Percentiles rank a stretch among this genome's conserved stretches.
phyloP scores from a whole-genome alignment of 2,113 vertebrate genomes.

The Poeciliopsis retropinna region DNA sequence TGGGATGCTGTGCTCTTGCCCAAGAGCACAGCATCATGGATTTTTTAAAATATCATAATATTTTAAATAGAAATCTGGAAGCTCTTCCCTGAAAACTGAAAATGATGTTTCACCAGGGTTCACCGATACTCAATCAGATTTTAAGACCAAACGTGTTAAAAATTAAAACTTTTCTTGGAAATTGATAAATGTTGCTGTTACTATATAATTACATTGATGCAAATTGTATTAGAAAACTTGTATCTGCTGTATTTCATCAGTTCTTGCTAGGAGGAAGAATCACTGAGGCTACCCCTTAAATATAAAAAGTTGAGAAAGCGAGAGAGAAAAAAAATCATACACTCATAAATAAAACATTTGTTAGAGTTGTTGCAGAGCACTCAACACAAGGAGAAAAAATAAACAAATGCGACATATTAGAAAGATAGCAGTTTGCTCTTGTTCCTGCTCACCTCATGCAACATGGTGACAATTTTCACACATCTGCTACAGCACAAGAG shows the following conservation, averaged over 20 bases:
- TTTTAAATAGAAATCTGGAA: too few species aligned
- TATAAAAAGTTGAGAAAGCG: conserved; percentile 29
- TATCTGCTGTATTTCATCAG: conserved; percentile 1
- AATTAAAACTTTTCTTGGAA: too few species aligned
- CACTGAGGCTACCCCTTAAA: conserved; percentile 15
- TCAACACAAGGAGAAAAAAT: conserved; percentile 35
- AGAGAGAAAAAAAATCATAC: conserved; percentile 28
- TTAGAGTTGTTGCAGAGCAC: conserved; percentile 59
- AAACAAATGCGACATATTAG: conserved; percentile 55
- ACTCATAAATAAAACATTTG: conserved; percentile 65
- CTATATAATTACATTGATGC: neutral
- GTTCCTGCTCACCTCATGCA: conserved; percentile 37
- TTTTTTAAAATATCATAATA: too few species aligned
- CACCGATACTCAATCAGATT: too few species aligned
- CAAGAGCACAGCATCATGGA: too few species aligned
- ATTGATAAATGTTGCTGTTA: too few species aligned
- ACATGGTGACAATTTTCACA: conserved; percentile 60
- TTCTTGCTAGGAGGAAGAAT: conserved; percentile 9
- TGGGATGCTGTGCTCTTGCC: too few species aligned
- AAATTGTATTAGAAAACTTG: neutral
- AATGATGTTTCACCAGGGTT: too few species aligned
- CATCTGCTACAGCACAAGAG: conserved; percentile 42
- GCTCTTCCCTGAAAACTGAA: too few species aligned
- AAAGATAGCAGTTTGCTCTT: conserved; percentile 62
- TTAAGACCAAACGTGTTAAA: neutral